Base-by-base conservation (phyloP, 1,140 invertebrate species). In the Drosophila gunungcola region DNA sequence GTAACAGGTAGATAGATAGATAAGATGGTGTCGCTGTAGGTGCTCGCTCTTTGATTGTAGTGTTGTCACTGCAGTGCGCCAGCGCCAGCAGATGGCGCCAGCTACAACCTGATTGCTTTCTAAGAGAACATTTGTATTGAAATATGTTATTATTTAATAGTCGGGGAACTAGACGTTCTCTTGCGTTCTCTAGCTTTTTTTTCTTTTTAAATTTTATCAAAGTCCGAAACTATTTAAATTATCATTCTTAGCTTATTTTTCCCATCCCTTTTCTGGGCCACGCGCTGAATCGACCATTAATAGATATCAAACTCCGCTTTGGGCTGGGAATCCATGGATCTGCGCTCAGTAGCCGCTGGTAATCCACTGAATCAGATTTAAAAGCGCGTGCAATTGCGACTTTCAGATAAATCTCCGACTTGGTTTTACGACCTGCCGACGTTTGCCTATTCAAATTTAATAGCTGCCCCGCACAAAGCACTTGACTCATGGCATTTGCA, bases 401-500 rank as follows among this genome's bases (percentile, higher is more conserved):
- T 78, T 78, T 63, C 6, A 57, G 60, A 77, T 64, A 54, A 82
- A 78, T 78, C 64, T 62, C 64, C 74, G 74, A 55, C 73, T 53
- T 25, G 36, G 29, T 67, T 75, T 76, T 67, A 75, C 54, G 73
- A 76, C 53, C 48, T 27, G 56, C 55, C 65, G 43, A 73, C 34
- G 60, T 45, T 51, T 34, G 64, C 11, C 46, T 64, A 76, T 76
- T 76, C 36, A 67, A 58, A 76, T 67, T 76, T 76, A 54, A 76
- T 76, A 48, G 72, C 48, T 55, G 7, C 29, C 39, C 39, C 69
- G 67, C 55, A 86, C 83, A 86, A 86, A 83, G 83, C 83, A 89
- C 83, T 86, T 86, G 84, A 86, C 84, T 86, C 79, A 86, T 54
- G 39, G 65, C 62, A 72, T 70, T 76, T 56, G 48, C 52, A 41